Base-by-base conservation (phyloP, 2,113 vertebrate genomes). In the Nannospalax galili region DNA sequence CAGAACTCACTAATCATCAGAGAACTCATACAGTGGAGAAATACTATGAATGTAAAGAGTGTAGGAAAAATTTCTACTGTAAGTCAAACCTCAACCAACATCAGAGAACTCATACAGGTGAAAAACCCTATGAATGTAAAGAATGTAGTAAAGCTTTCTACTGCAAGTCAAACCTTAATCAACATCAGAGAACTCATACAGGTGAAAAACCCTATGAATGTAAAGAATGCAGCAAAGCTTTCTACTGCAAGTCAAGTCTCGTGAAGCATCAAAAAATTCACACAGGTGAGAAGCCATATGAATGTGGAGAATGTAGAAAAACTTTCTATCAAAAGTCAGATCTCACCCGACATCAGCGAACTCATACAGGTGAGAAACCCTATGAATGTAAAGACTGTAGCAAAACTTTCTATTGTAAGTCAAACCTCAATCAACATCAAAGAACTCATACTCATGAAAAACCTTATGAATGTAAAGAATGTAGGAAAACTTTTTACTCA, bases 231-330 rank as follows among this genome's bases (percentile, higher is more conserved):
- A 72, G 52, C 28, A 87, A 87, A 40, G 69, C 84, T 73, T 87
- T 87, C 84, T 73, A 72, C 40, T 72, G 69, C 19, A 87, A 87
- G 52, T 72, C 69, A 72, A 73, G 84, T 48, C 84, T 87, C 26
- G 52, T 73, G 40, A 72, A 72, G 37, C 84, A 87, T 73, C 67
- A 87, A n/a, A 87, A 72, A 73, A 72, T 72, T 37, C 84, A 87
- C 56, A 73, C 84, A 87, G 84, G 84, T 72, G 84, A 87, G 52
- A 87, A 87, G 84, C 84, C 84, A 56, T 87, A 87, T 73, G 69
- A 72, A 32, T 87, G 84, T 40, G 69, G n/a, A 73, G 84, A 87
- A 87, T 87, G 84, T 58, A 72, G 69, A 48, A 87, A 87, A 58
- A 58, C 84, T 58, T 87, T 87, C 69, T 72, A 73, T 48, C 84